Conservation (phyloP, 2,113 vertebrate species). For the Piprites chloris region DNA sequence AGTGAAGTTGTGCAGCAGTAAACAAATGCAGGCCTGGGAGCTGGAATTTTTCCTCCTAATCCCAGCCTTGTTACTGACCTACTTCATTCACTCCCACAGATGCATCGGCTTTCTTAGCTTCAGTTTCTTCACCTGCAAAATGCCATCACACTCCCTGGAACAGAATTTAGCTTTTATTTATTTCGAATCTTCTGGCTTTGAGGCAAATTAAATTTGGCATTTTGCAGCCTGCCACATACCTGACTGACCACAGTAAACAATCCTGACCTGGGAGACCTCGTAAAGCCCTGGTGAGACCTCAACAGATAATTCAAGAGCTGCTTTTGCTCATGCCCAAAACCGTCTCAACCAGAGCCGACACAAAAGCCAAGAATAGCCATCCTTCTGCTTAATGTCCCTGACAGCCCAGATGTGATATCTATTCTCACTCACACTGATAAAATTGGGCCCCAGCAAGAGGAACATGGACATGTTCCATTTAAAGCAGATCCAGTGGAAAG, state of each 20-base stretch:
- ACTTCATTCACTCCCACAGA: background rate
- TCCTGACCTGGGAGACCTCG: background rate
- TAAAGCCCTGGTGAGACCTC: background rate
- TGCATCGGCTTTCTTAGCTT: background rate
- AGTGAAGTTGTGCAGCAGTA: background rate
- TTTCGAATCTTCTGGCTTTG: background rate
- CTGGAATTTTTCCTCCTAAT: background rate
- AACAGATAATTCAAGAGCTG: background rate
- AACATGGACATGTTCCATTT: background rate
- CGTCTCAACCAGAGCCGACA: background rate
- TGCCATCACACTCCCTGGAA: background rate
- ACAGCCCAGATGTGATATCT: background rate
- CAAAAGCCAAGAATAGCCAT: background rate
- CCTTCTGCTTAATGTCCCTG: slow-evolving; percentile 21
- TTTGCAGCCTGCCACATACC: background rate
- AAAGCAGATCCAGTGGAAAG: background rate
- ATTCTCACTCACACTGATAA: background rate
- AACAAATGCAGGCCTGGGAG: background rate
- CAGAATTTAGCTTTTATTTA: background rate
- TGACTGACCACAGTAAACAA: background rate
- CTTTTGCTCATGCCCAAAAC: background rate
- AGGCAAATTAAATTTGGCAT: background rate
- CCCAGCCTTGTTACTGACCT: background rate
- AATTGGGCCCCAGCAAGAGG: background rate
- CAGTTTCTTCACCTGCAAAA: background rate